phyloP scores from a whole-genome alignment of 2,797 vertebrate genomes.

The Avahi laniger region DNA sequence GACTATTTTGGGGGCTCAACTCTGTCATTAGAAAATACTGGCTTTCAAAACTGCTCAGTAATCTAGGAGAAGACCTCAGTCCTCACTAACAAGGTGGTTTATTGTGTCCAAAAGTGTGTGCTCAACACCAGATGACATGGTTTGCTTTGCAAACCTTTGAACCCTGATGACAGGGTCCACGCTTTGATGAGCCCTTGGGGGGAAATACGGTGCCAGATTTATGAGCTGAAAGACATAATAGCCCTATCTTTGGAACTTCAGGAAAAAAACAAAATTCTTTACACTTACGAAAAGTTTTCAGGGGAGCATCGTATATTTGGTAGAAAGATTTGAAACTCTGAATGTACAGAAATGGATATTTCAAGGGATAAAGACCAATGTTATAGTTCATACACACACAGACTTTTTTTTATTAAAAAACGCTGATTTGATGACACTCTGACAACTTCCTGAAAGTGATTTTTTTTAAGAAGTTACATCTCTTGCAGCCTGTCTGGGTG shows the following conservation, averaged over 20 bases:
- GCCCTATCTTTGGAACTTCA: background rate
- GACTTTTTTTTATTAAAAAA: background rate
- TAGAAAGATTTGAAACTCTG: background rate
- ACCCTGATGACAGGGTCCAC: accelerated
- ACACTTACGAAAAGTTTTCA: background rate
- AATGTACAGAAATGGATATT: background rate
- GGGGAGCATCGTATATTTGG: background rate
- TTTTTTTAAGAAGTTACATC: background rate
- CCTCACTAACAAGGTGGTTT: background rate
- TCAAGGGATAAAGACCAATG: background rate
- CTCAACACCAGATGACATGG: accelerated
- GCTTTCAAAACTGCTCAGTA: background rate
- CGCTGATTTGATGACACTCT: background rate
- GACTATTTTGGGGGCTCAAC: background rate
- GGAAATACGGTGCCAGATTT: background rate
- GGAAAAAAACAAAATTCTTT: background rate
- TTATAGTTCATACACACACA: background rate
- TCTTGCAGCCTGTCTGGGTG: background rate
- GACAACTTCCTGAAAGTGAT: background rate
- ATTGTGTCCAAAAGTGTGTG: background rate
- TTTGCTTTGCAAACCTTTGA: background rate
- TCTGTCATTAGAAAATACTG: background rate
- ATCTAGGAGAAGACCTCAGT: background rate
- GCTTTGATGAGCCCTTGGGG: background rate
- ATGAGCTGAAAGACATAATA: background rate